Evolutionary conservation across 2,888 invertebrate genomes (phyloP).

Genomic region (Drosophila rellima): DNA sequence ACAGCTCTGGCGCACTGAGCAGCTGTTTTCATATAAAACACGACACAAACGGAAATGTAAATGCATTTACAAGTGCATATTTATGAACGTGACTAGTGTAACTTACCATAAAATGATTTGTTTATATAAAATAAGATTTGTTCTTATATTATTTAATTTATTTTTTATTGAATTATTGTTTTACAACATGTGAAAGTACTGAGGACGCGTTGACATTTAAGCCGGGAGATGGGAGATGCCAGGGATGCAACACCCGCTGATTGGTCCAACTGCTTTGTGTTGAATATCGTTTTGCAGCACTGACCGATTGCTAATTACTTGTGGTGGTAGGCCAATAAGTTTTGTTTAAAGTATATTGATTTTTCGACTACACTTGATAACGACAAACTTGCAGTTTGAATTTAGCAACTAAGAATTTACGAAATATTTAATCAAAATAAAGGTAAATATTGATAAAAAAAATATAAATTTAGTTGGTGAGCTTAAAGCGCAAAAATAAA

Average conservation of each 20-base stretch:
- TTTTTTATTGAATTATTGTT: constrained; percentile 4
- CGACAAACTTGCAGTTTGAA: constrained; percentile 77
- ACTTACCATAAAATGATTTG: constrained; percentile 34
- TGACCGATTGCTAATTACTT: constrained; percentile 15
- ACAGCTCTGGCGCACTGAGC: constrained; percentile 35
- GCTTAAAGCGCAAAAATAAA: neutral
- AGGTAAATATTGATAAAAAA: constrained; percentile 33
- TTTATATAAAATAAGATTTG: neutral
- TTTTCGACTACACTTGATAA: constrained; percentile 64
- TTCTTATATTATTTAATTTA: neutral
- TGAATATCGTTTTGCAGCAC: constrained; percentile 1
- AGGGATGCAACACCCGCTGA: constrained; percentile 26
- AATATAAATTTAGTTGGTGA: neutral
- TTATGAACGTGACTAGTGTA: neutral
- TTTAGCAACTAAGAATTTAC: constrained; percentile 60
- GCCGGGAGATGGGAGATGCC: constrained; percentile 39
- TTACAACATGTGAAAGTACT: neutral
- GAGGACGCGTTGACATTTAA: constrained; percentile 34
- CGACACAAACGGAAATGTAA: constrained; percentile 12
- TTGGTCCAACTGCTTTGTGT: neutral
- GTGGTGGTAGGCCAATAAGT: constrained; percentile 44
- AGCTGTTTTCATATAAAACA: constrained; percentile 45
- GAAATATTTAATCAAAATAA: constrained; percentile 40
- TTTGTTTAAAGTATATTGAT: constrained; percentile 49
- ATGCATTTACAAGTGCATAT: neutral